Evolutionary conservation across 2,888 invertebrate species (phyloP).

Genomic region (Drosophila pseudotalamancana): DNA sequence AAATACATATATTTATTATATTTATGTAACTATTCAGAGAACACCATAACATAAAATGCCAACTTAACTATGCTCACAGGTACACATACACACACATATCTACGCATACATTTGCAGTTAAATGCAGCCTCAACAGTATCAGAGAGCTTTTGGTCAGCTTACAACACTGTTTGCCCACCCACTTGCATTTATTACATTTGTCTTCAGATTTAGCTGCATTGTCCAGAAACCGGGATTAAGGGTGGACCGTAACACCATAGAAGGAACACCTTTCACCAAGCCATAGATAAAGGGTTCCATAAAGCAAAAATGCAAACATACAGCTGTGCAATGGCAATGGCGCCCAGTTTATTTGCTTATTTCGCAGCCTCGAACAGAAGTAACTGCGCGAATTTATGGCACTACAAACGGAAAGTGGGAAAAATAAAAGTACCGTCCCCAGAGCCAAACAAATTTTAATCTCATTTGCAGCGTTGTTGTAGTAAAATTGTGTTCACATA

Average conservation of each 20-base stretch:
- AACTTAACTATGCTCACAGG: conserved; percentile 45
- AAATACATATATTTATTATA: too few species aligned
- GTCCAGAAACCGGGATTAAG: conserved; percentile 21
- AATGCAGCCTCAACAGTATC: conserved; percentile 36
- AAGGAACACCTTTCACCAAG: conserved; percentile 49
- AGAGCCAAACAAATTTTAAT: conserved; percentile 70
- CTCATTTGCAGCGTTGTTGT: conserved; percentile 52
- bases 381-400: conserved; percentile 56
- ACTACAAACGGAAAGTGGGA: conserved; percentile 19
- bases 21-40: conserved; percentile 3
- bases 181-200: conserved; percentile 76
- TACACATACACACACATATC: background rate
- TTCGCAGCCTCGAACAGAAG: conserved; percentile 43
- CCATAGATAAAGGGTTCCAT: conserved; percentile 63
- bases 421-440: conserved; percentile 9
- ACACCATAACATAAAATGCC: conserved; percentile 27
- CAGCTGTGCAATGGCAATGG: conserved; percentile 65
- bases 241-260: background rate
- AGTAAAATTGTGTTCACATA: too few species aligned
- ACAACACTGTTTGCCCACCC: conserved; percentile 70
- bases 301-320: conserved; percentile 71
- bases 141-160: conserved; percentile 71
- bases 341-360: conserved; percentile 68
- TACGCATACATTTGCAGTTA: background rate
- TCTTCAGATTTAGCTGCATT: conserved; percentile 54